Percentiles rank a stretch among this genome's conserved stretches.
Conservation (phyloP, 2,113 vertebrate genomes). For the Rhinoderma darwinii region DNA sequence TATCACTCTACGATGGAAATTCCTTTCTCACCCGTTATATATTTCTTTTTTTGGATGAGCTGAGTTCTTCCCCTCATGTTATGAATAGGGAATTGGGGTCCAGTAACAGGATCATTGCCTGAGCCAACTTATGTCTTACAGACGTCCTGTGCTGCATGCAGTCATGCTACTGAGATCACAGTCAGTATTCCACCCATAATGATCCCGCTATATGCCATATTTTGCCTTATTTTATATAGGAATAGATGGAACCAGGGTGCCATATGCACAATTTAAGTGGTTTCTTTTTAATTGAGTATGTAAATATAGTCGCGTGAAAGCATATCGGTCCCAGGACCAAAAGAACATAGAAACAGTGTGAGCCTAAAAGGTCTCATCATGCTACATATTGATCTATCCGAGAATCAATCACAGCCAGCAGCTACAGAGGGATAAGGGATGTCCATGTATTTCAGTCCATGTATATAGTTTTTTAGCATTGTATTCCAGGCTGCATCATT, state of each 20-base stretch:
- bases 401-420: constrained; percentile 2
- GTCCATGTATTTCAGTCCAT: neutral
- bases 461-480: too few relatives aligned
- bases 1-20: too few relatives aligned
- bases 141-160: neutral
- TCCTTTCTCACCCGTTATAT: too few relatives aligned
- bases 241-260: neutral
- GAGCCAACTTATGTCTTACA: neutral
- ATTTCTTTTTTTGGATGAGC: too few relatives aligned
- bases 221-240: neutral
- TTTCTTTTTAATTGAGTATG: neutral
- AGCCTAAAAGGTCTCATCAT: constrained; percentile 13
- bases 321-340: constrained; percentile 10
- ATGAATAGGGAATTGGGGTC: neutral
- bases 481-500: neutral
- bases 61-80: too few relatives aligned
- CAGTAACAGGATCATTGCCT: neutral
- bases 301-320: neutral
- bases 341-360: neutral
- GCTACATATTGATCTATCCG: constrained; percentile 10
- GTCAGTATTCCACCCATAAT: too few relatives aligned
- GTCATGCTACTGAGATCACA: neutral
- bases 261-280: neutral
- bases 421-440: neutral
- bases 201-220: too few relatives aligned